Evolutionary conservation across 2,888 invertebrate genomes (phyloP), one percentile per base, ranked within the genome.

Genomic region (Steinernema scapterisci): DNA sequence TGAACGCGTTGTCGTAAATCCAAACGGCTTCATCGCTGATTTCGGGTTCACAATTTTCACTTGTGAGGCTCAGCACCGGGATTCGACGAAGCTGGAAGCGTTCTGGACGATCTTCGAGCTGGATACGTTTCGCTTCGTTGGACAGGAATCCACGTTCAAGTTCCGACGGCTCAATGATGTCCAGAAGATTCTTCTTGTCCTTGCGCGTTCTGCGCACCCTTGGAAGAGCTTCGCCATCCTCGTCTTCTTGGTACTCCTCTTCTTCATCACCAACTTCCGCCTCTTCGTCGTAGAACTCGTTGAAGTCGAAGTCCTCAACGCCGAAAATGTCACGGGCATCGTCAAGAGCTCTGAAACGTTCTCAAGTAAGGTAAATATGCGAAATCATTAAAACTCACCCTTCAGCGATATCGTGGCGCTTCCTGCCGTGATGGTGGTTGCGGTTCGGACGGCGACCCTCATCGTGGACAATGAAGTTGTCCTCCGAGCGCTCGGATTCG

Each of bases 291-390:
- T 88, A 89, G 80, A 90, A 89, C 43, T 90, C 89, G 27, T 89
- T 88, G 78, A 89, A 89, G 74, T 88, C 96, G 89, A 97, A 97
- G 88, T 97, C 97, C 27, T 87, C 85, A n/a, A 97, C 95, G 38
- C 97, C 99, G 88, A 99, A 99, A 81, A 97, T 95, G 88, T 99
- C 97, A 89, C 97, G 96, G 73, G 97, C 99, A 89, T 97, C 95
- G 21, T 85, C 84, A 43, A 84, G 80, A 7, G 83, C 83, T 13
- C 81, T 81, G 52, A n/a, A 76, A 71, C 27, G 25, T 11, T n/a
- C n/a, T n/a, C 21, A 13, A 11, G 0, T 1, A 19, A 16, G n/a
- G 1, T 7, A 38, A 48, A 25, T n/a, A 13, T 23, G 6, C 38
- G 72, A 11, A 72, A 71, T 56, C 75, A 52, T 44, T 23, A 48